phyloP scores from a whole-genome alignment of 2,113 vertebrate species.

The Macaca fascicularis region DNA sequence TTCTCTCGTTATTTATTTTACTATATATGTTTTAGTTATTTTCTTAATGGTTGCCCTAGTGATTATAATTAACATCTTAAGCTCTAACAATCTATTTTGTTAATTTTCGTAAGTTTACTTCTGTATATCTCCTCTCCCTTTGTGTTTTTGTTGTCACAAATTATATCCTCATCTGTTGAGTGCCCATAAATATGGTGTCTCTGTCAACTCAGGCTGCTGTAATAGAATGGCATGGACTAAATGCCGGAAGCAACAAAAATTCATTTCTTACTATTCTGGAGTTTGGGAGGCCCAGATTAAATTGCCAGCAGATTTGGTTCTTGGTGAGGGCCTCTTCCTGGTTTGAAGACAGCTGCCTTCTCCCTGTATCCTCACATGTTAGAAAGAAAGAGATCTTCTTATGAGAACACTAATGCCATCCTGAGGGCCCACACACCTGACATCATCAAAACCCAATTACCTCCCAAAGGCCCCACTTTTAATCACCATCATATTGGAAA shows the following conservation, averaged over 20 bases:
- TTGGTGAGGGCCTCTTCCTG: background rate
- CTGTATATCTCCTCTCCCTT: too few species aligned
- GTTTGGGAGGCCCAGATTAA: background rate
- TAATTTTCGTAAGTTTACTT: background rate
- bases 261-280: background rate
- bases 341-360: background rate
- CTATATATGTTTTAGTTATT: background rate
- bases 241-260: background rate
- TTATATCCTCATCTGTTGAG: background rate
- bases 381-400: background rate
- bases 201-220: background rate
- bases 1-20: background rate
- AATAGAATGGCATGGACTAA: background rate
- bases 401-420: background rate
- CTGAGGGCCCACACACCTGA: background rate
- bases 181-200: background rate
- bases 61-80: background rate
- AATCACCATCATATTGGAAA: background rate
- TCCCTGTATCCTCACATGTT: background rate
- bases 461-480: background rate
- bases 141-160: background rate
- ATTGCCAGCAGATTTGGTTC: background rate
- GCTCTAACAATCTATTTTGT: background rate
- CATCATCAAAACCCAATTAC: background rate
- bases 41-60: background rate